Base-by-base conservation (phyloP, 2,888 invertebrate species). In the Agrilus biguttatus region DNA sequence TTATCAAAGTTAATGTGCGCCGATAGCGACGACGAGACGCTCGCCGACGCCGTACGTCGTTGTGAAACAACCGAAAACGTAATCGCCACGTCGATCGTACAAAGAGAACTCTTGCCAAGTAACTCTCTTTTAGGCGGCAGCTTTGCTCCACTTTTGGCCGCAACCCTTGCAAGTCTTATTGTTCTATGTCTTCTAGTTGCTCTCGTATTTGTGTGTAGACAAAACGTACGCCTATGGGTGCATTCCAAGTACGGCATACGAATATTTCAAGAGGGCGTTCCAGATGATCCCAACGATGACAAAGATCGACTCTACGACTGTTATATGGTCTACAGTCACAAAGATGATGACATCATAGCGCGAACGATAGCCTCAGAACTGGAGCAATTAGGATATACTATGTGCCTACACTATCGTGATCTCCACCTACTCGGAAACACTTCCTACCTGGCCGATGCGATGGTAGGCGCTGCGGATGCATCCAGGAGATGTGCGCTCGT, bases 241-340 rank as follows among this genome's bases (percentile, higher is more conserved):
- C 83, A 83, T 67, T 78, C 83, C 13, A 77, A 74, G 52, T 90
- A 83, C 62, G 85, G 85, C 34, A 71, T 85, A 40, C 72, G 86
- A 54, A 70, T 86, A 53, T 80, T 83, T 61, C 78, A 77, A 62
- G 75, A 76, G 46, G 68, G 69, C 46, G 65, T 72, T 37, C 68
- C 70, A 54, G 70, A 71, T 48, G 72, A 73, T 55, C 71, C 55
- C 37, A 52, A 47, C 43, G 62, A 63, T 43, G 66, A 66, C 47
- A 55, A 60, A 8, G 66, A 76, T 67, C 68, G 78, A 61, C 65
- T 77, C 56, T 76, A 84, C 72, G 78, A 91, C 63, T 88, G 87
- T 45, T 91, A 90, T 69, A 77, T 91, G 61, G 80, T 87, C 48
- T 91, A 90, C 70, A 83, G 84, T 63, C 78, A 79, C 53, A 76